A percentile compares a stretch with the other conserved stretches of the same genome.
Conservation (phyloP, 2,113 vertebrate species). For the Callocephalon fimbriatum region DNA sequence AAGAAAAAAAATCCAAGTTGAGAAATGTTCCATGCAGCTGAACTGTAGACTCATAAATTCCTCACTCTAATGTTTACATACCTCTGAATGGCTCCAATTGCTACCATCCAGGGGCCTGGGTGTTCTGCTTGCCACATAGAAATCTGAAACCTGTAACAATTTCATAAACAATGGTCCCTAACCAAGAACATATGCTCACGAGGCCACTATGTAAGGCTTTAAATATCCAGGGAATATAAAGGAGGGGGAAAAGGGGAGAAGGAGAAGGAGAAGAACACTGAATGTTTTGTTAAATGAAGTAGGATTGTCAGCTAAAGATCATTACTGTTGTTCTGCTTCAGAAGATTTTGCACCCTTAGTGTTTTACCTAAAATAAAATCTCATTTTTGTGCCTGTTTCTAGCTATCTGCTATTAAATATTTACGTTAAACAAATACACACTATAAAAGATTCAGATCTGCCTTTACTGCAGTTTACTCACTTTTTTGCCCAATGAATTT, state of each 20-base stretch:
- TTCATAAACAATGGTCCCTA: conserved; percentile 74
- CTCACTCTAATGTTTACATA: conserved; percentile 62
- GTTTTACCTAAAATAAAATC: neutral
- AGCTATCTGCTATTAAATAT: neutral
- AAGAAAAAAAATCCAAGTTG: neutral
- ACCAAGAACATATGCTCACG: conserved; percentile 69
- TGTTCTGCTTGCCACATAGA: conserved; percentile 60
- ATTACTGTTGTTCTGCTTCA: neutral
- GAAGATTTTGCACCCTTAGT: neutral
- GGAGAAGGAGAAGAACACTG: conserved; percentile 1
- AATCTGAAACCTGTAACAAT: conserved; percentile 71
- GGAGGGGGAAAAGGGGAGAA: neutral
- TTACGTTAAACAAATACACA: neutral
- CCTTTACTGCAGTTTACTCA: neutral
- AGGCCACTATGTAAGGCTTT: conserved; percentile 41
- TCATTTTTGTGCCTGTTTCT: neutral
- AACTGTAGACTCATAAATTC: conserved; percentile 63
- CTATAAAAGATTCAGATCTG: neutral
- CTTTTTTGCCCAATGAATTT: neutral
- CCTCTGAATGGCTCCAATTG: conserved; percentile 56
- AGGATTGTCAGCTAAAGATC: neutral
- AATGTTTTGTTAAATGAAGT: conserved; percentile 11
- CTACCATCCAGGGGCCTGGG: conserved; percentile 44
- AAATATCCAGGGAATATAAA: conserved; percentile 18
- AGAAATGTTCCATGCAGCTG: conserved; percentile 15